Base-by-base conservation (phyloP, 1,140 invertebrate genomes). In the Hestina assimilis region DNA sequence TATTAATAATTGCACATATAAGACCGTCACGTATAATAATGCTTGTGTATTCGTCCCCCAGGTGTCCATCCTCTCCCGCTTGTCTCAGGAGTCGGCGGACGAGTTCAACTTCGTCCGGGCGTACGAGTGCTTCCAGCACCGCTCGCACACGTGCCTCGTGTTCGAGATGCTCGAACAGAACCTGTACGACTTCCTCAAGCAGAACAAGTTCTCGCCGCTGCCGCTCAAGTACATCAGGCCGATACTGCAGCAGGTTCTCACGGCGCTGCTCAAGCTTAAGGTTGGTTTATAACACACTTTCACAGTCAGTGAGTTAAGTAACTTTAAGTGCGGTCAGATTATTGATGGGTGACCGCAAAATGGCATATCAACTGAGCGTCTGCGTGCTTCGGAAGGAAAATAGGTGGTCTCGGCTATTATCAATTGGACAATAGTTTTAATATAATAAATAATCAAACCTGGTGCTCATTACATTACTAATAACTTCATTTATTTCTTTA, bases 131-230 rank as follows among this genome's bases (percentile, higher is more conserved):
- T 99, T 99, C 89, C 97, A 99, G 89, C 98, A 99, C 90, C 99
- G 99, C 87, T 99, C 98, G 79, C 98, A 99, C 90, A 99, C 98
- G 19, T 99, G 98, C 89, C 92, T 99, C 83, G 99, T 99, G 69
- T 99, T 99, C 89, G 98, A 99, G 90, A 99, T 99, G 98, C 92
- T 99, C 63, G 98, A 99, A 84, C 98, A 99, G 90, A 99, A 99
- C 90, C 92, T 99, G 48, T 99, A 99, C 89, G 99, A 99, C 91
- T 99, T 99, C 89, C 93, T 99, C 45, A 99, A 99, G 88, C 98
- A 99, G 89, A 99, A 99, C 89, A 99, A 99, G 91, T 99, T 99
- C 89, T 97, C 96, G 79, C 98, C 98, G 56, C 90, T 99, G 70
- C 98, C 98, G 35, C 92, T 99, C 38, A 99, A 99, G 81, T 99